Percentiles rank a stretch among this genome's conserved stretches.
phyloP scores from a whole-genome alignment of 2,888 invertebrate genomes.

The Eueremaeus valkanovi region DNA sequence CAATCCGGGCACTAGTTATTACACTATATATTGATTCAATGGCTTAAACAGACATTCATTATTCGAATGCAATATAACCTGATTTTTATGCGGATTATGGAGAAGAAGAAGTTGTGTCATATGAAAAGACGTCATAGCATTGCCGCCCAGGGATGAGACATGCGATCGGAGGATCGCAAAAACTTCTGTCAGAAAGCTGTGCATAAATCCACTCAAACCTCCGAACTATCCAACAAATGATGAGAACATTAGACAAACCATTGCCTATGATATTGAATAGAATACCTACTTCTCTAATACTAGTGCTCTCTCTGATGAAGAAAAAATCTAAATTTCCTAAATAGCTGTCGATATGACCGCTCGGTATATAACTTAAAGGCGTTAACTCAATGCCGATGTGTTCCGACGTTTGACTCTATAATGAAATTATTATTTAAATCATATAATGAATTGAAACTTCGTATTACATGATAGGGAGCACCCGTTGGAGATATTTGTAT shows the following conservation, averaged over 20 bases:
- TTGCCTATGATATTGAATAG: background rate
- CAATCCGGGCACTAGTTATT: background rate
- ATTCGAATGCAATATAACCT: too few species aligned
- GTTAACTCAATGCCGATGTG: conserved; percentile 70
- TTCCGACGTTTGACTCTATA: conserved; percentile 43
- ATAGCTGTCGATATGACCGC: conserved; percentile 71
- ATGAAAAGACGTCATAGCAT: conserved; percentile 89
- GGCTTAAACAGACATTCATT: too few species aligned
- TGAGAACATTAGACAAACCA: background rate
- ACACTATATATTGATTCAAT: background rate
- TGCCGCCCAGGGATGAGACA: conserved; percentile 86
- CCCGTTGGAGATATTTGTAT: background rate
- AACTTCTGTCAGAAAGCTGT: conserved; percentile 88
- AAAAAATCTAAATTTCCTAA: conserved; percentile 88
- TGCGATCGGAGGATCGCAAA: conserved; percentile 88
- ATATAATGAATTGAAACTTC: background rate
- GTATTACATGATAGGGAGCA: conserved; percentile 34
- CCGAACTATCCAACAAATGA: conserved; percentile 58
- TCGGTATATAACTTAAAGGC: conserved; percentile 72
- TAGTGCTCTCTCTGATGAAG: conserved; percentile 90
- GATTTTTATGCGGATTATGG: conserved; percentile 92
- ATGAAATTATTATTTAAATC: background rate
- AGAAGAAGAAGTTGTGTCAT: conserved; percentile 85
- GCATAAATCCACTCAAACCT: conserved; percentile 88
- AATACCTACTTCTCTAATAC: conserved; percentile 66